Evolutionary conservation across 2,797 vertebrate genomes (phyloP).

Genomic region (Darevskia nairensis): DNA sequence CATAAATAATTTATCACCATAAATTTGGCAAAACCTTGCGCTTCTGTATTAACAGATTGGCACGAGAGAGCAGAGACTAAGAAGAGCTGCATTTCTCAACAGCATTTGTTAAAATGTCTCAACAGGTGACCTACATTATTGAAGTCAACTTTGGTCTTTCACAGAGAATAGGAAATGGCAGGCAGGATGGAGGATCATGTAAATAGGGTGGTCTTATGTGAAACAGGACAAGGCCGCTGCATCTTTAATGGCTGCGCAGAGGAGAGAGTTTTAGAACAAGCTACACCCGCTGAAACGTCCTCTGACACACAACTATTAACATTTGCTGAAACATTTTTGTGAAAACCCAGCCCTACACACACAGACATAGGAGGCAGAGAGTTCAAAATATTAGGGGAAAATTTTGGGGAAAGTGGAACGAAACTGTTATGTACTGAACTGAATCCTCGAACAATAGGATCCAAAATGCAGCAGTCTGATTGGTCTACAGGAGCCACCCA

Average conservation of each 20-base stretch:
- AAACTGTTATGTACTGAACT: too few species aligned
- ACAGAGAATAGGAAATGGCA: not conserved
- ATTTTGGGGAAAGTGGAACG: too few species aligned
- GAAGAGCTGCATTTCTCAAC: slow-evolving; percentile 9
- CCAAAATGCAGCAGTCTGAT: too few species aligned
- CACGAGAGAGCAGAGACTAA: not conserved
- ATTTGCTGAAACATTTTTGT: not conserved
- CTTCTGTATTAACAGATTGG: not conserved
- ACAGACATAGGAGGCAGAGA: too few species aligned
- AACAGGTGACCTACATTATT: not conserved
- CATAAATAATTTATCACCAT: slow-evolving; percentile 45
- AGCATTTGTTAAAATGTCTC: slow-evolving; percentile 7
- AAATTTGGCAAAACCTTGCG: slow-evolving; percentile 32
- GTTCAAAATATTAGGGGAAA: too few species aligned
- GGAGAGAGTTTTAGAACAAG: not conserved
- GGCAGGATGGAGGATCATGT: not conserved
- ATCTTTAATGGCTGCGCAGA: not conserved
- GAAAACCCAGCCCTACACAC: too few species aligned
- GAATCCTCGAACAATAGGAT: too few species aligned
- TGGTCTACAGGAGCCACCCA: too few species aligned
- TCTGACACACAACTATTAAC: not conserved
- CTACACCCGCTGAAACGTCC: not conserved
- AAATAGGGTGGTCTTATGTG: not conserved
- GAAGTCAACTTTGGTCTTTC: not conserved
- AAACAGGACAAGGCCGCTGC: not conserved